Conservation (phyloP, 2,888 invertebrate species). For the Netelia melanura region DNA sequence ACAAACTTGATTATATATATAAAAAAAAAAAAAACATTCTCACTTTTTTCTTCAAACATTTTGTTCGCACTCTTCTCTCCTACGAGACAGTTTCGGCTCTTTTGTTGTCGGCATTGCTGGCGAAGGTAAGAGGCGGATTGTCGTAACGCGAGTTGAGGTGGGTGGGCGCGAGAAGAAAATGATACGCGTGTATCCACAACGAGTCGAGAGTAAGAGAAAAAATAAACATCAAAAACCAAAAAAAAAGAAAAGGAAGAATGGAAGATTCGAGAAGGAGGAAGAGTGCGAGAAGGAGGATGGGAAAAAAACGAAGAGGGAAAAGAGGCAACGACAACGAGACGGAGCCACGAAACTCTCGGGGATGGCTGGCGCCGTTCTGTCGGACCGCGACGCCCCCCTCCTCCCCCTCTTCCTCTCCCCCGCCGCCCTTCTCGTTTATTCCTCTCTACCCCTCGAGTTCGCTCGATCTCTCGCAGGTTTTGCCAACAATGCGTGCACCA, state of each 20-base stretch:
- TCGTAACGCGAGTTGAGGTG: slow-evolving; percentile 57
- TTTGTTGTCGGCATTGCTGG: background rate
- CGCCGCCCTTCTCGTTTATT: background rate
- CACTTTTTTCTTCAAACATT: no score
- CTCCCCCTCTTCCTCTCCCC: background rate
- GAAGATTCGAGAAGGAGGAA: slow-evolving; percentile 36
- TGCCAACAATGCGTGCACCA: slow-evolving; percentile 78
- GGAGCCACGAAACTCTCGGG: slow-evolving; percentile 62
- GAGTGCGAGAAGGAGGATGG: slow-evolving; percentile 9
- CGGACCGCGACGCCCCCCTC: slow-evolving; percentile 75
- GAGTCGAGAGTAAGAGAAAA: slow-evolving; percentile 33
- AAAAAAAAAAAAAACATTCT: no score
- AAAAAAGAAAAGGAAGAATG: slow-evolving; percentile 47
- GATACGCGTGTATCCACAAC: slow-evolving; percentile 51
- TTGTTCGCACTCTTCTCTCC: no score
- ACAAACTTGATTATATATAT: no score
- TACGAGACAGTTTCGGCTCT: background rate
- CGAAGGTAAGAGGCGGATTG: slow-evolving; percentile 30
- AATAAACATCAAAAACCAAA: slow-evolving; percentile 7
- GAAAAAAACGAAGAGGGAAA: slow-evolving; percentile 5
- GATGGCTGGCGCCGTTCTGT: slow-evolving; percentile 78
- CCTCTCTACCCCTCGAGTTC: slow-evolving; percentile 22
- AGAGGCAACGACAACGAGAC: slow-evolving; percentile 37
- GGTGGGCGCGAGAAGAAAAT: slow-evolving; percentile 62
- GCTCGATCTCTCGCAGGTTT: slow-evolving; percentile 70